A percentile compares a stretch with the other conserved stretches of the same genome.
Conservation (phyloP, 2,113 vertebrate genomes). For the Tyto alba region DNA sequence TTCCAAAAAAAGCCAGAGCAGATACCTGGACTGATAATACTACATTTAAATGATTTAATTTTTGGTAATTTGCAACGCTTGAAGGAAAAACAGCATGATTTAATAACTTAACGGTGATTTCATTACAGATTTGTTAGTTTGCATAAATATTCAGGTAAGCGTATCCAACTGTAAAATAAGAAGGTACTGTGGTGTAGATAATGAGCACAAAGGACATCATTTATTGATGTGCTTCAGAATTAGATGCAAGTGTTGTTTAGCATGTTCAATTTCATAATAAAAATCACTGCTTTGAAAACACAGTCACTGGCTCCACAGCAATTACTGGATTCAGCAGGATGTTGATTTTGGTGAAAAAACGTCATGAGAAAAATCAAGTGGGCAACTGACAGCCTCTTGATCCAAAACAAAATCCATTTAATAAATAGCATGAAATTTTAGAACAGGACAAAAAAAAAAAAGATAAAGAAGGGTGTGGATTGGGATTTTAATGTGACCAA, state of each 20-base stretch:
- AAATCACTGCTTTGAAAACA: background rate
- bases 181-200: background rate
- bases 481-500: background rate
- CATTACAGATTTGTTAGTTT: background rate
- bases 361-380: background rate
- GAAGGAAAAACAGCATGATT: background rate
- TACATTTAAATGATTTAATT: background rate
- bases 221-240: background rate
- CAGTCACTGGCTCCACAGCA: background rate
- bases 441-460: background rate
- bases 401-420: background rate
- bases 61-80: background rate
- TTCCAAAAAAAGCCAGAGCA: background rate
- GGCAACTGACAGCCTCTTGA: background rate
- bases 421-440: background rate
- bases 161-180: conserved; percentile 11
- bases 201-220: background rate
- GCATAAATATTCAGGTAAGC: background rate
- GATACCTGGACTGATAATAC: background rate
- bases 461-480: too few species aligned
- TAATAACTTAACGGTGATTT: conserved; percentile 1
- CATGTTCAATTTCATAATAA: background rate
- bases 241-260: background rate
- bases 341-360: background rate
- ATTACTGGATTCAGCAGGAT: background rate